A percentile compares a stretch with the other conserved stretches of the same genome.
These are phyloP conservation scores for Achlya flavicornis DNA, from an alignment of 2,888 invertebrate species.

Conservation along the genomic window DNA sequence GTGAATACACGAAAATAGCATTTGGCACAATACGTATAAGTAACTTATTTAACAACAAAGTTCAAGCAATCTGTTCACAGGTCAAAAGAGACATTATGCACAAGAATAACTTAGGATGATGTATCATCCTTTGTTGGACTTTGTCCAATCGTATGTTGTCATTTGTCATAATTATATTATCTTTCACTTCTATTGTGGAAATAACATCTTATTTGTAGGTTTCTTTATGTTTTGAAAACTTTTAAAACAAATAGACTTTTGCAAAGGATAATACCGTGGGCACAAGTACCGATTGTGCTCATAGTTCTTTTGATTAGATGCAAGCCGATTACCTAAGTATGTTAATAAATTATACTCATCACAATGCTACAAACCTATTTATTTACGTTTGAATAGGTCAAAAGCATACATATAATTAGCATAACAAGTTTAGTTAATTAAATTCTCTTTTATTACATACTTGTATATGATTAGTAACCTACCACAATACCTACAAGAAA, in stretches of 20 bases:
- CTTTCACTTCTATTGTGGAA: conserved; percentile 23
- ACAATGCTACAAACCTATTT: no score
- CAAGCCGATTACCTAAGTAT: no score
- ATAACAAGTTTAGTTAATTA: no score
- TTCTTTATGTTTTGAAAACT: neutral
- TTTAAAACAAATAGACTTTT: neutral
- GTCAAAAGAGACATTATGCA: conserved; percentile 20
- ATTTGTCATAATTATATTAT: conserved; percentile 40
- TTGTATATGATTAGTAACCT: no score
- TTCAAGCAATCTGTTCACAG: conserved; percentile 27
- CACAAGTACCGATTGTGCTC: no score
- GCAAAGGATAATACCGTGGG: no score
- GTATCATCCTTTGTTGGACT: conserved; percentile 43
- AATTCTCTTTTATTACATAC: no score
- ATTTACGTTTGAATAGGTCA: no score
- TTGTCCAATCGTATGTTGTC: conserved; percentile 41
- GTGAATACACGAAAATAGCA: conserved; percentile 12
- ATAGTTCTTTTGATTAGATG: neutral
- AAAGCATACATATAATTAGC: no score
- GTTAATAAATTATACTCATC: no score
- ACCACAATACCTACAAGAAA: no score
- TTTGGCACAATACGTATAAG: neutral
- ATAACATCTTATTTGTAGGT: neutral
- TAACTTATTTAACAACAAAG: conserved; percentile 21
- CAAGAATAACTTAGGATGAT: conserved; percentile 17